Percentiles rank a stretch among this genome's conserved stretches.
Conservation (phyloP, 2,888 invertebrate genomes). For the Kryphioiulus occultus region DNA sequence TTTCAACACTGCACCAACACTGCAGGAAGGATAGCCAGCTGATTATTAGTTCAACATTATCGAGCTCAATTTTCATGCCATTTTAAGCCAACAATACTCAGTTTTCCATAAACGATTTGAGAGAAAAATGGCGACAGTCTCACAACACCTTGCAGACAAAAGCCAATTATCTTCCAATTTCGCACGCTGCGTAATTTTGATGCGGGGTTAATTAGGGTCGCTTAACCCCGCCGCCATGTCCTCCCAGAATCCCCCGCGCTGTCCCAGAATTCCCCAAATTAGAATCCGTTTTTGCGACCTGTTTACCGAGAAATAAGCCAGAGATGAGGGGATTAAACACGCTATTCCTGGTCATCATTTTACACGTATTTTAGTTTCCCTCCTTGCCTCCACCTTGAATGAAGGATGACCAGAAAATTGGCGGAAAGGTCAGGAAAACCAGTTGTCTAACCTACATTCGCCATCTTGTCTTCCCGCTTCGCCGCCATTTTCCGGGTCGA, state of each 20-base stretch:
- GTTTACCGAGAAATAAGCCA: not conserved
- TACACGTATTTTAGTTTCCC: too few relatives aligned
- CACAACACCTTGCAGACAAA: too few relatives aligned
- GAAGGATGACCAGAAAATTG: not conserved
- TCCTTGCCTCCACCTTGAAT: not conserved
- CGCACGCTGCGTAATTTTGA: not conserved
- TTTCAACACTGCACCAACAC: too few relatives aligned
- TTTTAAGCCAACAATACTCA: too few relatives aligned
- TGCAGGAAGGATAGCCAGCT: too few relatives aligned
- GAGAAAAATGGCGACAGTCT: too few relatives aligned
- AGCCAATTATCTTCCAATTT: not conserved
- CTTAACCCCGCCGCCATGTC: not conserved
- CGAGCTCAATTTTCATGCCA: too few relatives aligned
- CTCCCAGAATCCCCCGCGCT: not conserved
- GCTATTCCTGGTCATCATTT: not conserved
- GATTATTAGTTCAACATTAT: too few relatives aligned
- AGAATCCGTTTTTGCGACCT: not conserved
- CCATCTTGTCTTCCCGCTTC: not conserved
- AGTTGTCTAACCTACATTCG: not conserved
- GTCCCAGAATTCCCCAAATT: not conserved
- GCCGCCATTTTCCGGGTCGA: constrained; percentile 22
- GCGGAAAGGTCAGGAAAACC: not conserved
- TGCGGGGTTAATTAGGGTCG: not conserved
- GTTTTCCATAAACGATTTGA: too few relatives aligned
- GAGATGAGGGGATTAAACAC: not conserved